Conservation (phyloP, 2,888 invertebrate genomes). For the Branchellion lobata region DNA sequence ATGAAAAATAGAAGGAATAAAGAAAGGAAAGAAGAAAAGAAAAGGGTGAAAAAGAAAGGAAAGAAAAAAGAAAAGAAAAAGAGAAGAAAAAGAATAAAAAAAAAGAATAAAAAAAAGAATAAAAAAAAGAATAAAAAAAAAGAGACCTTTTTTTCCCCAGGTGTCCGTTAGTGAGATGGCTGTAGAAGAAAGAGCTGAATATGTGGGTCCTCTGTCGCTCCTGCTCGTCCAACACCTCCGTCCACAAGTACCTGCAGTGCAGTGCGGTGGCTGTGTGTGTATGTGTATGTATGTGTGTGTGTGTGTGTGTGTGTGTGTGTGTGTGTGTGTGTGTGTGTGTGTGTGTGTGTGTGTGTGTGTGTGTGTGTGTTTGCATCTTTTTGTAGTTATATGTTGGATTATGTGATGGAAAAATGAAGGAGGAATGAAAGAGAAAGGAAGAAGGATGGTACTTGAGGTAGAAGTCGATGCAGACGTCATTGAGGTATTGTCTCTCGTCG, state of each 20-base stretch:
- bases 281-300: background rate
- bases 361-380: too few relatives aligned
- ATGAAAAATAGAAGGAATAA: too few relatives aligned
- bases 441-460: conserved; percentile 39
- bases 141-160: background rate
- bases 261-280: background rate
- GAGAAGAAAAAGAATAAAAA: too few relatives aligned
- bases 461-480: conserved; percentile 43
- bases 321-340: background rate
- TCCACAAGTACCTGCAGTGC: conserved; percentile 70
- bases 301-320: background rate
- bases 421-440: too few relatives aligned
- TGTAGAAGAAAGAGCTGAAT: conserved; percentile 95
- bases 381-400: too few relatives aligned
- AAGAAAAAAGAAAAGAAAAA: too few relatives aligned
- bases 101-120: too few relatives aligned
- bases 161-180: conserved; percentile 71
- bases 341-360: background rate
- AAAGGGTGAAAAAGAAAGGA: too few relatives aligned
- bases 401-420: too few relatives aligned
- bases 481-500: conserved; percentile 7
- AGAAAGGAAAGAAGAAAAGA: too few relatives aligned
- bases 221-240: conserved; percentile 71
- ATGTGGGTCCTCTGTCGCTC: conserved; percentile 83
- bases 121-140: too few relatives aligned